These are phyloP conservation scores for Poecilus cupreus DNA, from an alignment of 2,888 invertebrate species.

Conservation along the genomic window DNA sequence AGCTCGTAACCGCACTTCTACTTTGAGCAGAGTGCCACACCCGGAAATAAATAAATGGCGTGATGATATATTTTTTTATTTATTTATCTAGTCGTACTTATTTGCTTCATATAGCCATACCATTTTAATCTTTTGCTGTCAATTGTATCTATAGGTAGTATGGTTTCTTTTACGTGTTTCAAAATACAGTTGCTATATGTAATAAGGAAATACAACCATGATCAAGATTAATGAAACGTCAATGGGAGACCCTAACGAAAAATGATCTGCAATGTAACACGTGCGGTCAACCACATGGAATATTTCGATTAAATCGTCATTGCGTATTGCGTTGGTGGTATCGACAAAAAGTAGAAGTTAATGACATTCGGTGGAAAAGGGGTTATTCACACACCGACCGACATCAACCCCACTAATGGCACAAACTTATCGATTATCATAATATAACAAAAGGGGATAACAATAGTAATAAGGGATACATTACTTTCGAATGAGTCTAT, in stretches of 20 bases:
- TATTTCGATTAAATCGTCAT: slow-evolving; percentile 8
- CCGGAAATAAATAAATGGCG: too few species aligned
- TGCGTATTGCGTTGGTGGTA: not conserved
- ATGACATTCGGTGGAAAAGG: slow-evolving; percentile 21
- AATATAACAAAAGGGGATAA: slow-evolving; percentile 2
- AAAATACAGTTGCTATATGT: not conserved
- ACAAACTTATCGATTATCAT: slow-evolving; percentile 25
- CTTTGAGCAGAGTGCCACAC: too few species aligned
- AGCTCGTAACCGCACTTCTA: too few species aligned
- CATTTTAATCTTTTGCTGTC: too few species aligned
- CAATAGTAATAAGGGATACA: not conserved
- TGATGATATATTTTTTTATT: too few species aligned
- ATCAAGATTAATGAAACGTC: not conserved
- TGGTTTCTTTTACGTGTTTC: too few species aligned
- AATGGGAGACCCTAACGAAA: not conserved
- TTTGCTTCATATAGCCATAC: too few species aligned
- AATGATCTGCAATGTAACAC: not conserved
- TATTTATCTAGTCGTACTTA: too few species aligned
- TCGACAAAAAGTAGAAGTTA: slow-evolving; percentile 4
- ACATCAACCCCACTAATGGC: slow-evolving; percentile 8
- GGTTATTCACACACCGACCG: slow-evolving; percentile 34
- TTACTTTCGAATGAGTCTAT: not conserved
- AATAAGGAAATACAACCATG: not conserved
- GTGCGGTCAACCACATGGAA: slow-evolving; percentile 1
- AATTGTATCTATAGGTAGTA: too few species aligned